Percentiles rank a stretch among this genome's conserved stretches.
phyloP scores from a whole-genome alignment of 1,140 invertebrate species.

The Temnothorax nylanderi region DNA sequence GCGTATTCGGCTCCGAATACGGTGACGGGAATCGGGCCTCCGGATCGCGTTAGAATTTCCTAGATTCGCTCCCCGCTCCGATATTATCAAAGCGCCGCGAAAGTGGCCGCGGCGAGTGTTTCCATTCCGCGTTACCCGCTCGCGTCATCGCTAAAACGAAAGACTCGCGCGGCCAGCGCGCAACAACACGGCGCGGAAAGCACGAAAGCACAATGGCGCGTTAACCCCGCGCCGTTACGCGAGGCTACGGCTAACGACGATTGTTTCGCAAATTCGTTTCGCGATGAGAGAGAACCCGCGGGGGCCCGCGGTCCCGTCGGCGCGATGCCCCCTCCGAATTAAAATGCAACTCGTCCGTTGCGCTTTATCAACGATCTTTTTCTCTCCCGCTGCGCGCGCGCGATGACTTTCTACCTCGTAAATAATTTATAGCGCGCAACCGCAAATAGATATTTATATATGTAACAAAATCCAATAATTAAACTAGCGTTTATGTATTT shows the following conservation, averaged over 20 bases:
- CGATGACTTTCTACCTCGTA: conserved; percentile 3
- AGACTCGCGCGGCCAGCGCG: not conserved
- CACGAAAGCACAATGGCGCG: conserved; percentile 39
- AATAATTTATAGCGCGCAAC: not conserved
- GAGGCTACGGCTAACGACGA: conserved; percentile 27
- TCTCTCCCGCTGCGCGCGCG: not conserved
- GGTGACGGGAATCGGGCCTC: not conserved
- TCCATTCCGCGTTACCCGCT: conserved; percentile 30
- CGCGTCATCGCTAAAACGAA: conserved; percentile 36
- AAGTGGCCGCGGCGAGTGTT: conserved; percentile 15
- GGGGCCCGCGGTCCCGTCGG: not conserved
- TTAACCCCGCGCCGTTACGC: conserved; percentile 24
- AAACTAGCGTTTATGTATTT: not conserved
- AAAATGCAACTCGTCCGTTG: not conserved
- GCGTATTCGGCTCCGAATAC: too few relatives aligned
- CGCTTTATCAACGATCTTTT: conserved; percentile 1
- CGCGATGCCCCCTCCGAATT: not conserved
- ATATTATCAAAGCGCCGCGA: conserved; percentile 23
- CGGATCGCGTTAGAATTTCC: not conserved
- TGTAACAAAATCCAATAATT: not conserved
- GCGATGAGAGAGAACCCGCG: conserved; percentile 24
- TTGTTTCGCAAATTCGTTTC: conserved; percentile 33
- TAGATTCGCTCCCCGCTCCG: not conserved
- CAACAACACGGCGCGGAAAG: conserved; percentile 3
- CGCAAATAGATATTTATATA: conserved; percentile 7